A percentile compares a stretch with the other conserved stretches of the same genome.
These are phyloP conservation scores for Muscidifurax raptorellus DNA, from an alignment of 1,140 invertebrate genomes.

Conservation along the genomic window DNA sequence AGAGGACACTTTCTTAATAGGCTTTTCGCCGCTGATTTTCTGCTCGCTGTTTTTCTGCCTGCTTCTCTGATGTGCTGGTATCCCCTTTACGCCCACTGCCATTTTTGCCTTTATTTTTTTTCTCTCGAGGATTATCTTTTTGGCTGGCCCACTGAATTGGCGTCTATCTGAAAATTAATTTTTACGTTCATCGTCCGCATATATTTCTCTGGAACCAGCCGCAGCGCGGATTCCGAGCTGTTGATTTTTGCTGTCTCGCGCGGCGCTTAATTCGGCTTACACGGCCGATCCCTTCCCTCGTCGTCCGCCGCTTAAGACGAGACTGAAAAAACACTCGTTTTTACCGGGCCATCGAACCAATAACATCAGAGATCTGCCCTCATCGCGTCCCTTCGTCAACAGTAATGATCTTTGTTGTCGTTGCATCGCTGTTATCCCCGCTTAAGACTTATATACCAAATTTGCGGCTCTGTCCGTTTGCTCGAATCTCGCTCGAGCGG, in stretches of 20 bases:
- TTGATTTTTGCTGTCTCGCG: constrained; percentile 42
- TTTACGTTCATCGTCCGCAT: too few species aligned
- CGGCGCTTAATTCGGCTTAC: constrained; percentile 44
- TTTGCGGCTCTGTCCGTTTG: neutral
- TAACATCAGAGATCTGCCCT: neutral
- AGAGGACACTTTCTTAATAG: constrained; percentile 8
- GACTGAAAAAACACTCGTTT: constrained; percentile 40
- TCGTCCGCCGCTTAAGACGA: constrained; percentile 10
- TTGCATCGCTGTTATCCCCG: constrained; percentile 9
- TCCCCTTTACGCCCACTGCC: neutral
- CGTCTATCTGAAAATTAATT: too few species aligned
- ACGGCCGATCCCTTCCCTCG: neutral
- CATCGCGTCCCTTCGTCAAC: neutral
- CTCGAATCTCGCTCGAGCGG: constrained; percentile 2
- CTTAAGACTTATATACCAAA: constrained; percentile 34
- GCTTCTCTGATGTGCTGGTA: neutral
- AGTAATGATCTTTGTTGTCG: constrained; percentile 41
- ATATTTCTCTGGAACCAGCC: neutral
- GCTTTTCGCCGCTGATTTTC: neutral
- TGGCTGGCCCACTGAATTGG: too few species aligned
- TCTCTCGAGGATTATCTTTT: too few species aligned
- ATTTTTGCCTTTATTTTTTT: neutral
- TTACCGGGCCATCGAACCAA: constrained; percentile 9
- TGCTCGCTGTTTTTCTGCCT: neutral
- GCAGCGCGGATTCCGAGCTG: neutral